Base-by-base conservation (phyloP, 1,140 invertebrate species). In the Drosophila ananassae region DNA sequence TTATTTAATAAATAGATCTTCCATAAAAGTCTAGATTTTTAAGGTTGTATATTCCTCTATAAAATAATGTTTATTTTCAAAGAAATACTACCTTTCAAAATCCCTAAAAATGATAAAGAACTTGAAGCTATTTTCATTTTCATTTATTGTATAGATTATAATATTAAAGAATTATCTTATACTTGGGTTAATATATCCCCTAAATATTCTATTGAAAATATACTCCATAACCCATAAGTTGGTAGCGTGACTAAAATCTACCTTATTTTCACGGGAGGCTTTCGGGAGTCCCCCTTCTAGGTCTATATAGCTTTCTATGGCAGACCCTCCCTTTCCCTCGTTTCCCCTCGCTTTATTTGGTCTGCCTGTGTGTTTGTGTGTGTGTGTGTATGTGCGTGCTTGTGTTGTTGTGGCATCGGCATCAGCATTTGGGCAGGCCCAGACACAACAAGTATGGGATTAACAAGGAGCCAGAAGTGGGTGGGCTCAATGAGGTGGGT, bases 351-450 rank as follows among this genome's bases (percentile, higher is more conserved):
- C 10, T 28, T 28, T 28, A 28, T 28, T 46, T 37, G 61, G 12
- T 55, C 32, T 73, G 41, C 67, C 25, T 62, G 25, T 68, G 54
- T 64, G n/a, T n/a, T n/a, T 17, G 17, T 17, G 17, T 17, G 17
- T 17, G 17, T 17, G 17, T 17, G 17, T 62, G 25, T 68, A 50
- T 60, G 53, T 69, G 54, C 37, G 57, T 72, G 44, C 7, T 37
- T 37, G 34, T 12, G 34, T 37, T 12, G 34, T 37, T 73, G 72
- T 30, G 54, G 73, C 72, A 58, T 75, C 61, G 69, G 60, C 57
- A 73, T 79, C 61, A 69, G 68, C 57, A 73, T 79, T 79, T 79
- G 64, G 76, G 76, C 62, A 46, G 68, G 58, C 39, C 50, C 44
- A 84, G 76, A 82, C 75, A 52, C 47, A 63, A 32, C 58, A 53